Percentiles rank a stretch among this genome's conserved stretches.
phyloP scores from a whole-genome alignment of 2,888 invertebrate genomes.

The Drosophila ustulata region DNA sequence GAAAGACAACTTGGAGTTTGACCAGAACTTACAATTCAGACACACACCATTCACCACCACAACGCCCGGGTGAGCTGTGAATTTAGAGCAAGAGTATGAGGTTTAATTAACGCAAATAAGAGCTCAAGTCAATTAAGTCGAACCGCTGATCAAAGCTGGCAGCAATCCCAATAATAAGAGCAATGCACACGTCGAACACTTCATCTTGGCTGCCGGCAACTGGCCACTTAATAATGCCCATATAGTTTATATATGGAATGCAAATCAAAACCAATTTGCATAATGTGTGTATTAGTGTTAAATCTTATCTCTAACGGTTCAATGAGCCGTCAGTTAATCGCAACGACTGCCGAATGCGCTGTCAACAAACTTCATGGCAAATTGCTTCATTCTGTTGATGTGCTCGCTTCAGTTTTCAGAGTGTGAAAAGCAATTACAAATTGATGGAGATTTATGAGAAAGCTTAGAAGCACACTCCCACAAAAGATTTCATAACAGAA shows the following conservation, averaged over 20 bases:
- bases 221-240: conserved; percentile 10
- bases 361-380: neutral
- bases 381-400: neutral
- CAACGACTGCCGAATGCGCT: conserved; percentile 30
- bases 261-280: conserved; percentile 60
- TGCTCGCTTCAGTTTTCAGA: neutral
- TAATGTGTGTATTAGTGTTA: conserved; percentile 33
- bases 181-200: conserved; percentile 61
- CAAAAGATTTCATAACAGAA: conserved; percentile 1
- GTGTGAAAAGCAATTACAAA: conserved; percentile 13
- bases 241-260: conserved; percentile 52
- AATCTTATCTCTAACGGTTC: conserved; percentile 50
- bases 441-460: conserved; percentile 13
- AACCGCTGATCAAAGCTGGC: conserved; percentile 61
- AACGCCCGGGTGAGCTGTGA: conserved; percentile 60
- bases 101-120: conserved; percentile 35
- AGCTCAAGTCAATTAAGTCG: conserved; percentile 16
- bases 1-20: neutral
- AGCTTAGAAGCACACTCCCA: conserved; percentile 13
- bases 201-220: conserved; percentile 54
- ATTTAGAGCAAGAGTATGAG: conserved; percentile 7
- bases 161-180: conserved; percentile 52
- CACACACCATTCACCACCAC: conserved; percentile 69
- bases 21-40: conserved; percentile 61
- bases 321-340: conserved; percentile 16